Base-by-base conservation (phyloP, 1,140 invertebrate species). In the Drosophila sturtevanti region DNA sequence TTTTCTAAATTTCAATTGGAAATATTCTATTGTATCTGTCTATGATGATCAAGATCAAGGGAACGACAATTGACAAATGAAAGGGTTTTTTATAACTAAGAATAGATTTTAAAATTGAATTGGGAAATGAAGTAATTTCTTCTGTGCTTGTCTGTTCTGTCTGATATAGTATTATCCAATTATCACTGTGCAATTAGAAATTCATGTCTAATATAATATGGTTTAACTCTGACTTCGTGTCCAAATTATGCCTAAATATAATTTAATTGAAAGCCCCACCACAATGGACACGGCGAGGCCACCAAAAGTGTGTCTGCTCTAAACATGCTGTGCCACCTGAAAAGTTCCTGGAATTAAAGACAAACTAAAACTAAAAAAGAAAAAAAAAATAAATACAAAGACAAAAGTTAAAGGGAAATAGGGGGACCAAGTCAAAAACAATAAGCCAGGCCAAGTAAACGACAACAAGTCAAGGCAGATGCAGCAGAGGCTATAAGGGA, bases 281-380 rank as follows among this genome's bases (percentile, higher is more conserved):
- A 77, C 75, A 79, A 84, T 84, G 80, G 27, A 9, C 34, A 78
- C 59, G 63, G 68, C 63, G 71, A 69, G 82, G 76, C 84, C 84
- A 89, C 72, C 84, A 89, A 84, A 89, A 89, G 84, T 89, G 84
- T 89, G 84, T 89, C 73, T 84, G 78, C 63, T 48, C 58, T 65
- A 65, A 79, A 80, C 84, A 89, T 84, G 84, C 84, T 89, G 85
- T 84, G 84, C 84, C 84, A 89, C 84, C 84, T 89, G 84, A 89
- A 89, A 89, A 89, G 84, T 89, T 89, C 84, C 70, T 65, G 79
- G 84, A 89, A 89, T 67, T 77, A 68, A 64, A 76, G 68, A 60
- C 54, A 56, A 56, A 65, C 48, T 41, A 56, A 55, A 55, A 56
- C 51, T 35, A 34, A 4, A 55, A 31, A 72, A 27, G 27, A 68